Evolutionary conservation across 1,140 invertebrate species (phyloP).

Genomic region (Hirudo medicinalis): DNA sequence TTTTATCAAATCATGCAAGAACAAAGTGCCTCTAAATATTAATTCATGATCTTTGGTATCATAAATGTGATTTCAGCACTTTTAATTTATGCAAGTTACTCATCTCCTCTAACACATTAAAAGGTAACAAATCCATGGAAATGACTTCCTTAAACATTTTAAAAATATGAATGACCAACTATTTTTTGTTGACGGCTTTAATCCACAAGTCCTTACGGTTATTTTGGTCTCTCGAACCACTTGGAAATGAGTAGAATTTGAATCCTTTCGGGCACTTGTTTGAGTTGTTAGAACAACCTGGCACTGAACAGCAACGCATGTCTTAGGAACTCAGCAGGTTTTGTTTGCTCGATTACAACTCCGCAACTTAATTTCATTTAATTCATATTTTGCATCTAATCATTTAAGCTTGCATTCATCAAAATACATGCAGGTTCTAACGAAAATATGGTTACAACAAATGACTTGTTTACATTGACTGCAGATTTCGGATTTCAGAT

Average conservation of each 20-base stretch:
- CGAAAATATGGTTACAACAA: too few relatives aligned
- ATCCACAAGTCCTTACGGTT: neutral
- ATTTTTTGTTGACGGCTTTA: constrained; percentile 5
- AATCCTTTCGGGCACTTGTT: neutral
- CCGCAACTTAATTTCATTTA: too few relatives aligned
- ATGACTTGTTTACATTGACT: too few relatives aligned
- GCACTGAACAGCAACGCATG: too few relatives aligned
- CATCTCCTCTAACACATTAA: neutral
- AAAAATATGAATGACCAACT: neutral
- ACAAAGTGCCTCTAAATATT: neutral
- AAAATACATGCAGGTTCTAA: too few relatives aligned
- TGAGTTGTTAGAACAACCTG: too few relatives aligned
- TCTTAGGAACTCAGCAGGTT: too few relatives aligned
- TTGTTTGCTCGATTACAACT: too few relatives aligned
- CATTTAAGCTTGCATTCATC: too few relatives aligned
- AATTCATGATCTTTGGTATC: neutral
- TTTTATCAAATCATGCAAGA: neutral
- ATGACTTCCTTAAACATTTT: neutral
- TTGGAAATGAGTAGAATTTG: constrained; percentile 7
- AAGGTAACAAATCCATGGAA: neutral
- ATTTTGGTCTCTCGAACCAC: neutral
- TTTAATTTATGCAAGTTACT: neutral
- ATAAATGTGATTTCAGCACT: neutral
- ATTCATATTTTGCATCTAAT: too few relatives aligned
- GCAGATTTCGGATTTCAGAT: too few relatives aligned